Base-by-base conservation (phyloP, 2,113 vertebrate genomes). In the Anthoscopus minutus region DNA sequence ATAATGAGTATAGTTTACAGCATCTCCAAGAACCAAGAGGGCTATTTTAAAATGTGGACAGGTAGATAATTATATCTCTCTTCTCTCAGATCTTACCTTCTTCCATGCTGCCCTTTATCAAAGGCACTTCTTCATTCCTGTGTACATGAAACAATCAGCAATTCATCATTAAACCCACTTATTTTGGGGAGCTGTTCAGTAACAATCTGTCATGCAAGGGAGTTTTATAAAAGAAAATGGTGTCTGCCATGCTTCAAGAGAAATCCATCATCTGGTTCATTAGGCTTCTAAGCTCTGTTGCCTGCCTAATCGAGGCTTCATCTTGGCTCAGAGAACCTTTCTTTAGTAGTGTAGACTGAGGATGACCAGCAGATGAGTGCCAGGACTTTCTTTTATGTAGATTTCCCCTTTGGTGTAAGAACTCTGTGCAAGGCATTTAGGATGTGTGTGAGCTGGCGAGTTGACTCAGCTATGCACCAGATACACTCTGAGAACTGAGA, bases 161-260 rank as follows among this genome's bases (percentile, higher is more conserved):
- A 70, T 70, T 94, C 69, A 57, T 87, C 89, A 76, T 96, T 92
- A 94, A 93, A 72, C 51, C 22, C 45, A 57, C 91, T 93, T 95
- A 86, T 89, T 78, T 71, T 83, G 76, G 42, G 50, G 58, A 88
- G 21, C 42, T 31, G 60, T 95, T 96, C 85, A 90, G 67, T 70
- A 93, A 45, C 87, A 96, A 45, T 93, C 77, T 50, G 33, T 96
- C 92, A 83, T 58, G 40, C 31, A 64, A 62, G 13, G 31, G 35
- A 27, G 14, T n/a, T 92, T 92, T 93, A 50, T 50, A 57, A 64
- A 88, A 78, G 47, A 56, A 88, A 95, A 86, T 35, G 16, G 7
- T 90, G 40, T 78, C 85, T 94, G 37, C 76, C 2, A 1, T 66
- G 48, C 84, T 89, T 74, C 60, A 58, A 81, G 51, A 94, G 69